Evolutionary conservation across 2,113 vertebrate species (phyloP).

Genomic region (Theristicus caerulescens): DNA sequence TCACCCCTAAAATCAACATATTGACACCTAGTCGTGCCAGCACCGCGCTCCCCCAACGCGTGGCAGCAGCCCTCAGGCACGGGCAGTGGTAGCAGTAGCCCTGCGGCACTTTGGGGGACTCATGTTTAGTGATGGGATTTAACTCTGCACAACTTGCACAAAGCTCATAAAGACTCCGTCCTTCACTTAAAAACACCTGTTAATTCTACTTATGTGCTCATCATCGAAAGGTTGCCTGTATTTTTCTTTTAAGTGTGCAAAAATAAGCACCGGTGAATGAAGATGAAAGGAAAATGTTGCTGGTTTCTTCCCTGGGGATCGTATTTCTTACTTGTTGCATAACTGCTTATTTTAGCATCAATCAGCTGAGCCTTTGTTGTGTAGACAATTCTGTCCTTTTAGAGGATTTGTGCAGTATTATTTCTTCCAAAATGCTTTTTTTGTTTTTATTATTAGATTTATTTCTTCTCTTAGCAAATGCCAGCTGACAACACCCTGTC

Average conservation of each 20-base stretch:
- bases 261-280: constrained; percentile 41
- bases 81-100: background rate
- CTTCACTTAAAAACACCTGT: background rate
- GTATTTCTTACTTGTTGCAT: constrained; percentile 68
- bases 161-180: background rate
- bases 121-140: background rate
- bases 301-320: constrained; percentile 52
- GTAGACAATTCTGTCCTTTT: constrained; percentile 60
- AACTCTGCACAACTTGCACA: background rate
- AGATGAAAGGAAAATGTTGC: constrained; percentile 43
- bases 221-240: background rate
- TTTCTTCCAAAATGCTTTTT: constrained; percentile 52
- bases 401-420: constrained; percentile 60
- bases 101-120: background rate
- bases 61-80: accelerated
- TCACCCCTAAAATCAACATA: background rate
- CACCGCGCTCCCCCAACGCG: background rate
- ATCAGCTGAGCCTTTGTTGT: constrained; percentile 66
- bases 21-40: background rate
- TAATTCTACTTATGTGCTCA: background rate
- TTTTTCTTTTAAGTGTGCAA: background rate
- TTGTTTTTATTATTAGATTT: constrained; percentile 70
- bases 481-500: constrained; percentile 66
- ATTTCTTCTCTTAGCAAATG: constrained; percentile 70
- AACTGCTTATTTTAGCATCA: constrained; percentile 71